Evolutionary conservation across 2,888 invertebrate species (phyloP).

Genomic region (Alsophila aescularia): DNA sequence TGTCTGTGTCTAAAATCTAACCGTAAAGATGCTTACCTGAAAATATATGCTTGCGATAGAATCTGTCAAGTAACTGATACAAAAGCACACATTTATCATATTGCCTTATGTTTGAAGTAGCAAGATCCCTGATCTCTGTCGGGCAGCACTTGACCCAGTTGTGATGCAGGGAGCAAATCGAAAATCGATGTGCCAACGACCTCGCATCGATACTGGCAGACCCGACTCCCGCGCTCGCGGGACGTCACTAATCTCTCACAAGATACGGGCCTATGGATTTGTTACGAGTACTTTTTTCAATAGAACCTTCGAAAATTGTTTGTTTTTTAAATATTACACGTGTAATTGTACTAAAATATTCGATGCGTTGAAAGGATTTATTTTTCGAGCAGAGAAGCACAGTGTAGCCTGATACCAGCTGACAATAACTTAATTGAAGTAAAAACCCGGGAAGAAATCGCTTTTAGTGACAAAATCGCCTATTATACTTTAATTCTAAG

Average conservation of each 20-base stretch:
- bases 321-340: not conserved
- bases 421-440: too few relatives aligned
- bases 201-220: constrained; percentile 43
- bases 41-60: not conserved
- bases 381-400: too few relatives aligned
- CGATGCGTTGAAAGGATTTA: too few relatives aligned
- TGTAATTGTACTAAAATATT: not conserved
- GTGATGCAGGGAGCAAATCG: constrained; percentile 75
- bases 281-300: not conserved
- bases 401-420: too few relatives aligned
- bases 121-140: constrained; percentile 34
- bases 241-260: constrained; percentile 20
- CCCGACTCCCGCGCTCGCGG: constrained; percentile 63
- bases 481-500: too few relatives aligned
- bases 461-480: too few relatives aligned
- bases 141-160: constrained; percentile 79
- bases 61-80: not conserved
- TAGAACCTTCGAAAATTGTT: not conserved
- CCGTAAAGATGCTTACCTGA: not conserved
- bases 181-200: constrained; percentile 79
- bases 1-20: not conserved
- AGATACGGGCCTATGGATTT: constrained; percentile 10
- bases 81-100: constrained; percentile 25
- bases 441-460: too few relatives aligned
- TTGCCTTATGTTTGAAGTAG: constrained; percentile 23